These are phyloP conservation scores for Zaprionus lineosus DNA, from an alignment of 2,888 invertebrate species.

Conservation along the genomic window DNA sequence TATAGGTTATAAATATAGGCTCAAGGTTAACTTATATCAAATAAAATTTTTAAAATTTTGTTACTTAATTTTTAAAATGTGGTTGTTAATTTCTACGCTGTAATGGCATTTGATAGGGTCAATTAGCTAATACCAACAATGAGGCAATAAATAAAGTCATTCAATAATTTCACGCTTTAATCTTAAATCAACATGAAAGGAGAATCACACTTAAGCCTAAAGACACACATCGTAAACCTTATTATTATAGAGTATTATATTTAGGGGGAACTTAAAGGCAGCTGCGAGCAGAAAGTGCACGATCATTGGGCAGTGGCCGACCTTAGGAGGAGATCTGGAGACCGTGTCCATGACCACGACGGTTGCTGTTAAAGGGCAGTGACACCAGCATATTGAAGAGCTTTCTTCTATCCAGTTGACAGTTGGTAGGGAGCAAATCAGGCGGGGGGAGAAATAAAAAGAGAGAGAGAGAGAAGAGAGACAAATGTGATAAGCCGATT, in stretches of 20 bases:
- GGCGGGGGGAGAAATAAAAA: not conserved
- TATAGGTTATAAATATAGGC: no score
- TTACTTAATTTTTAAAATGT: no score
- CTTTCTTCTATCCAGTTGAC: conserved; percentile 59
- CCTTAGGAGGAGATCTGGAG: conserved; percentile 45
- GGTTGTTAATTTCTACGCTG: no score
- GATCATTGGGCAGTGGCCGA: conserved; percentile 23
- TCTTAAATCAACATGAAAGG: conserved; percentile 1
- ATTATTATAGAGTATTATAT: conserved; percentile 24
- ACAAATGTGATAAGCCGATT: conserved; percentile 54
- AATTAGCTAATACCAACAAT: not conserved
- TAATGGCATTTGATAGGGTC: no score
- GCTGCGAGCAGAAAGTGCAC: conserved; percentile 25
- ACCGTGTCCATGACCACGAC: conserved; percentile 41
- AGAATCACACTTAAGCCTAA: conserved; percentile 22
- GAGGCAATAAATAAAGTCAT: not conserved
- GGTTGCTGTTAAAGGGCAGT: conserved; percentile 65
- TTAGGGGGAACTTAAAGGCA: no score
- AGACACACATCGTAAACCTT: conserved; percentile 9
- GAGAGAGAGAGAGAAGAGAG: conserved; percentile 11
- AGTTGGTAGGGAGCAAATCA: not conserved
- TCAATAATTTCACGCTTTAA: conserved; percentile 27
- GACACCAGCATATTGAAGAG: conserved; percentile 74
- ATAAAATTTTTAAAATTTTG: no score
- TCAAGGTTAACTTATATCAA: no score